phyloP scores from a whole-genome alignment of 2,888 invertebrate species.

The Zaprionus bogoriensis region DNA sequence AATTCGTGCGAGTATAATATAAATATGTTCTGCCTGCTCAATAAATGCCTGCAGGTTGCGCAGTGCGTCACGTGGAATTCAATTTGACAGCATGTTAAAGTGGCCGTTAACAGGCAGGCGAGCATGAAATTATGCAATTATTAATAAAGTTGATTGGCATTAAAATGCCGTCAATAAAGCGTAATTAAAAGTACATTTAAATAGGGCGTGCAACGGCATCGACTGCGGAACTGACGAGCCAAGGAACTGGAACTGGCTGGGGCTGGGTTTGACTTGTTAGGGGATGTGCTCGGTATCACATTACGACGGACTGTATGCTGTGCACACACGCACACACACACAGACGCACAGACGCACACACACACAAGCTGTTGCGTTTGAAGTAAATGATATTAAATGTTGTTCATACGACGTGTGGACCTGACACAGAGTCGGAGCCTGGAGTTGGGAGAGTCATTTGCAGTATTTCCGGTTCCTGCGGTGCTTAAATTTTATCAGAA shows the following conservation, averaged over 20 bases:
- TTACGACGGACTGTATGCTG: constrained; percentile 23
- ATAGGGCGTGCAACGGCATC: background rate
- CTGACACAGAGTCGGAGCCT: background rate
- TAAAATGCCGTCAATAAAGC: constrained; percentile 48
- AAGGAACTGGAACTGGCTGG: background rate
- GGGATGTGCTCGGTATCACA: constrained; percentile 10
- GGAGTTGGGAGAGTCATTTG: constrained; percentile 37
- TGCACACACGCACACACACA: constrained; percentile 7
- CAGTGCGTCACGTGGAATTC: background rate
- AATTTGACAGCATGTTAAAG: background rate
- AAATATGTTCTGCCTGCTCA: background rate
- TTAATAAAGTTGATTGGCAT: constrained; percentile 48
- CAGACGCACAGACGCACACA: background rate
- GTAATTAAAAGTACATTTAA: constrained; percentile 47
- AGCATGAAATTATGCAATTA: constrained; percentile 39
- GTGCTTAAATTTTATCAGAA: constrained; percentile 48
- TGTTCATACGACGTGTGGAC: constrained; percentile 53
- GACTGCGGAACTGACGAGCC: too few relatives aligned
- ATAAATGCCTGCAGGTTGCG: background rate
- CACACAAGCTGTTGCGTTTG: constrained; percentile 29
- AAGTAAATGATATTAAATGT: constrained; percentile 62
- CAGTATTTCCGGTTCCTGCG: constrained; percentile 32
- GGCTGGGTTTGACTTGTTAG: background rate
- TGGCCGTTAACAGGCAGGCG: constrained; percentile 2
- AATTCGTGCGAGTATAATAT: background rate